A percentile compares a stretch with the other conserved stretches of the same genome.
phyloP scores from a whole-genome alignment of 92 coral and sea anemone genomes.

The Bergia puertoricense region DNA sequence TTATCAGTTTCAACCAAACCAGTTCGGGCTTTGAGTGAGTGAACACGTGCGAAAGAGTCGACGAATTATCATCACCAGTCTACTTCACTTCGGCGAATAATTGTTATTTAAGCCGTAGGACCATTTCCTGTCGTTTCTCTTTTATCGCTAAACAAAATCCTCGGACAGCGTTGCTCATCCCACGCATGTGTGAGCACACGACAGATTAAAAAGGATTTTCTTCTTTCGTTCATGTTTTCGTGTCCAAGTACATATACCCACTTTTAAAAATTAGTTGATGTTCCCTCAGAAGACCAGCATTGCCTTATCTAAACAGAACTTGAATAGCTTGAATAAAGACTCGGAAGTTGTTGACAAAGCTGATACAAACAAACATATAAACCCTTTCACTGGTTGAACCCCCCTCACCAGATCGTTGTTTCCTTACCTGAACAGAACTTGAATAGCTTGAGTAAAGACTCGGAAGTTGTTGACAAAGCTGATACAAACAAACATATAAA shows the following conservation, averaged over 20 bases:
- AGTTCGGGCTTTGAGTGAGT: background rate
- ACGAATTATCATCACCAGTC: no score
- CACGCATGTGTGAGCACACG: no score
- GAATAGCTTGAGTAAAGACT: constrained; percentile 77
- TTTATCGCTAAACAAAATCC: background rate
- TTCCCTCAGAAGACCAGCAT: no score
- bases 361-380: no score
- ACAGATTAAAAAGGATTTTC: no score
- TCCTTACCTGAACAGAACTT: constrained; percentile 81
- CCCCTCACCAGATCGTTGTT: background rate
- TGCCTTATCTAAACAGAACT: constrained; percentile 84
- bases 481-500: constrained; percentile 23
- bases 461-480: constrained; percentile 65
- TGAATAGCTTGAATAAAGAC: constrained; percentile 88
- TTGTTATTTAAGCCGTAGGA: no score
- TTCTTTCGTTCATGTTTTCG: no score
- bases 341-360: constrained; percentile 72
- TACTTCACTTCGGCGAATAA: no score
- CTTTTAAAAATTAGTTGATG: no score
- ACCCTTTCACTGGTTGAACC: background rate
- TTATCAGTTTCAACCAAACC: background rate
- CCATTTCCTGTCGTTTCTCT: no score
- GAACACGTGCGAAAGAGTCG: background rate
- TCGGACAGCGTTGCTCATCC: background rate
- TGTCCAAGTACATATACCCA: no score